These are phyloP conservation scores for Petroica traversi DNA, from an alignment of 2,113 vertebrate genomes.

Conservation along the genomic window DNA sequence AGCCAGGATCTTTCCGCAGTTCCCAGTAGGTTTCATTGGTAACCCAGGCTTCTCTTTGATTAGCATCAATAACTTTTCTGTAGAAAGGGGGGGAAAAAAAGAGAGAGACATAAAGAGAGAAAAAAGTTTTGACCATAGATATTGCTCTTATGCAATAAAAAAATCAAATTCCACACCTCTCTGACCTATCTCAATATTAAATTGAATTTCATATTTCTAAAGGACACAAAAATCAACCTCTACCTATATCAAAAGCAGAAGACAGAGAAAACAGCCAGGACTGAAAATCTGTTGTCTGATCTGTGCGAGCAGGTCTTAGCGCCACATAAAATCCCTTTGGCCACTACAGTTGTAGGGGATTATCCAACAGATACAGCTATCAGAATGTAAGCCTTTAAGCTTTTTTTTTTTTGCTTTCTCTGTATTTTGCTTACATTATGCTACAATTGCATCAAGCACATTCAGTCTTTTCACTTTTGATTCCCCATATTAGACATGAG, in stretches of 20 bases:
- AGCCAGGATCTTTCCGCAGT: constrained; percentile 94
- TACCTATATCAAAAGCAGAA: background rate
- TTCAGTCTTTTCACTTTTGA: background rate
- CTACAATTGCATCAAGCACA: background rate
- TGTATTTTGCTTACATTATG: background rate
- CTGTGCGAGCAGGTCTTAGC: background rate
- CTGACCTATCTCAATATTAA: background rate
- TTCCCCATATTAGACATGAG: background rate
- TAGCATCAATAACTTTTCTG: constrained; percentile 91
- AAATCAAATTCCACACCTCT: background rate
- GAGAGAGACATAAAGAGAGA: background rate
- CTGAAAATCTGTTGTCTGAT: background rate
- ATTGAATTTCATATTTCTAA: background rate
- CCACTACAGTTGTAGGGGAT: background rate
- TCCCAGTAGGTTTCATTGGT: constrained; percentile 97
- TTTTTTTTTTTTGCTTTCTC: background rate
- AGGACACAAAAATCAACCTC: background rate
- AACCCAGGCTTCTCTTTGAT: constrained; percentile 96
- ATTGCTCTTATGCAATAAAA: background rate
- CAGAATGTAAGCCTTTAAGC: background rate
- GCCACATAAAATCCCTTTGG: background rate
- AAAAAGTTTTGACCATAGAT: background rate
- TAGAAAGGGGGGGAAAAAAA: background rate
- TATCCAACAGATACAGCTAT: background rate
- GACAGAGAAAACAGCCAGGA: background rate